These are phyloP conservation scores for Tetragnatha versicolor DNA, from an alignment of 1,140 invertebrate genomes.

Conservation along the genomic window DNA sequence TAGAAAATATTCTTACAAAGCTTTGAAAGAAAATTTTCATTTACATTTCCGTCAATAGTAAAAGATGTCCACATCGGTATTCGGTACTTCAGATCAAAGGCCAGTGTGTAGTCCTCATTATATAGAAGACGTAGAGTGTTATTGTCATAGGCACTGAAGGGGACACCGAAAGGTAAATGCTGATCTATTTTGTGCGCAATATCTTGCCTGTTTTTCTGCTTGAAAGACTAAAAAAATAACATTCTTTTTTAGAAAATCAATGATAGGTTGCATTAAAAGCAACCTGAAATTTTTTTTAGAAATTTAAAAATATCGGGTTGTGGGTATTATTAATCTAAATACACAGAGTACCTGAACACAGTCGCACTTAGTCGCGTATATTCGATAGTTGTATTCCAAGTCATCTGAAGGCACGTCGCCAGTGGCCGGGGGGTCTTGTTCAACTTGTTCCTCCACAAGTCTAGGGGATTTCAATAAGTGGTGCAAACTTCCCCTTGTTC, in stretches of 20 bases:
- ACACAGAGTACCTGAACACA: slow-evolving; percentile 15
- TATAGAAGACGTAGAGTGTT: slow-evolving; percentile 30
- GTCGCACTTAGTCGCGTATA: slow-evolving; percentile 20
- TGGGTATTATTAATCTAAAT: background rate
- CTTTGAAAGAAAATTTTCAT: background rate
- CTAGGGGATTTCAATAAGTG: slow-evolving; percentile 37
- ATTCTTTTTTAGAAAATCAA: background rate
- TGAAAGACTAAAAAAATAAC: background rate
- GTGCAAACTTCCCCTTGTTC: slow-evolving; percentile 47
- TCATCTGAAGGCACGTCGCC: background rate
- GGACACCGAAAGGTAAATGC: slow-evolving; percentile 32
- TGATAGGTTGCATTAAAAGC: too few species aligned
- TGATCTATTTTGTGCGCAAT: background rate
- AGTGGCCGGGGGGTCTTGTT: background rate
- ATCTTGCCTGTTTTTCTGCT: background rate
- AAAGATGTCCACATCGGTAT: slow-evolving; percentile 37
- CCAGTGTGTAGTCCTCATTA: slow-evolving; percentile 38
- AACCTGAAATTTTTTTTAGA: background rate
- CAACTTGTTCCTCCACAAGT: background rate
- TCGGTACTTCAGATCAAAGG: slow-evolving; percentile 37
- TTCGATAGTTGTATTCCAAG: slow-evolving; percentile 19
- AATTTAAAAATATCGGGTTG: background rate
- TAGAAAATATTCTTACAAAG: too few species aligned
- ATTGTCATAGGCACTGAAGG: slow-evolving; percentile 16
- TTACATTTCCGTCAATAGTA: slow-evolving; percentile 16